phyloP scores from a whole-genome alignment of 2,888 invertebrate genomes.

The Machimus atricapillus region DNA sequence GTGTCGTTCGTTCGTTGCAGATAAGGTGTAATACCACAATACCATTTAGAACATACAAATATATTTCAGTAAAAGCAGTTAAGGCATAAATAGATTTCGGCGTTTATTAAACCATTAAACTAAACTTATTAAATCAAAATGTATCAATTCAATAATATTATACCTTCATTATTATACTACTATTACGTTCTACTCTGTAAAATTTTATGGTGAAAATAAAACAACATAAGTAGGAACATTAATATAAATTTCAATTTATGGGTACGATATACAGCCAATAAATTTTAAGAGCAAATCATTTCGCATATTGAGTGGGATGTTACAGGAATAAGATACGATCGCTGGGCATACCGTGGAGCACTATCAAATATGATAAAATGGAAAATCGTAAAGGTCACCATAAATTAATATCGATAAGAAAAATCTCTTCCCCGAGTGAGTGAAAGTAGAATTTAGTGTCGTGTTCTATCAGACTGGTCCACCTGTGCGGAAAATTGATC shows the following conservation, averaged over 20 bases:
- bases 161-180: too few relatives aligned
- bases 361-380: background rate
- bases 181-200: too few relatives aligned
- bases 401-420: background rate
- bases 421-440: background rate
- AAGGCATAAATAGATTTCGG: too few relatives aligned
- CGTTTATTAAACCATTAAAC: too few relatives aligned
- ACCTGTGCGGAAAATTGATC: conserved; percentile 22
- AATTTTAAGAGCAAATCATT: background rate
- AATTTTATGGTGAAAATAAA: background rate
- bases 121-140: too few relatives aligned
- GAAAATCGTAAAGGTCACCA: background rate
- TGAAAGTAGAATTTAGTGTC: background rate
- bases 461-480: background rate
- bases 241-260: background rate
- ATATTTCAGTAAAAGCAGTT: too few relatives aligned
- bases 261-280: background rate
- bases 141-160: too few relatives aligned
- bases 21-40: too few relatives aligned
- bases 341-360: background rate
- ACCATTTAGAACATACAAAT: too few relatives aligned
- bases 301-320: background rate
- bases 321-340: background rate
- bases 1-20: too few relatives aligned
- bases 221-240: background rate